Evolutionary conservation across 2,888 invertebrate genomes (phyloP), one percentile per base, ranked within the genome.

Genomic region (Himalopsyche kuldschensis): DNA sequence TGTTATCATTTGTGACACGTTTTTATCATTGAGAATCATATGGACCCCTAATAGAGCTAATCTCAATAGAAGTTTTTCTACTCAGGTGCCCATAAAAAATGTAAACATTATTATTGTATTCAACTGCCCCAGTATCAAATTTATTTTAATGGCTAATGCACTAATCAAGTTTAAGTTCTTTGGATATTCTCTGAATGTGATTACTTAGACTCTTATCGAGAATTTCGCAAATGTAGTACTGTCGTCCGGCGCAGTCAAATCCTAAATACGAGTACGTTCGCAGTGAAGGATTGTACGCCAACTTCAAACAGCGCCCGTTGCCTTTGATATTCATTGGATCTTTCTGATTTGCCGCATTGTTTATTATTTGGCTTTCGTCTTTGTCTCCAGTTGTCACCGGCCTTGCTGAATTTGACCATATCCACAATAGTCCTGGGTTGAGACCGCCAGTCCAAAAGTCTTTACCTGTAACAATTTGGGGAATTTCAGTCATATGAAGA

Each of bases 401-500:
- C 84, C 94, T 93, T 0, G 95, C 97, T 41, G 95, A 96, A 88
- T 95, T 95, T 17, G 96, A 94, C 97, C 97, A 97, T 88, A 97
- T 96, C 97, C 97, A 97, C 79, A 97, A 90, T 17, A 97, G 91
- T 0, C 97, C 97, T 0, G 97, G 97, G 90, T 97, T 97, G 83
- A 97, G 90, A 0, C 96, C 97, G 41, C 96, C 96, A 17, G 96
- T 94, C 97, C 97, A 97, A 89, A 94, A 96, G 88, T 95, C 95
- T 86, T 93, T 93, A 8, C 94, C 95, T 92, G 90, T 69, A 86
- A 82, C 47, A 4, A 77, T 75, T 41, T 1, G 15, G 11, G 4
- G 55, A 24, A 55, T 55, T 55, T 20, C 10, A 6, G 5, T 55
- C 10, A 5, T n/a, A n/a, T n/a, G n/a, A n/a, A n/a, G n/a, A n/a